Percentiles rank a stretch among this genome's conserved stretches.
phyloP scores from a whole-genome alignment of 2,888 invertebrate genomes.

The Geophilus truncorum region DNA sequence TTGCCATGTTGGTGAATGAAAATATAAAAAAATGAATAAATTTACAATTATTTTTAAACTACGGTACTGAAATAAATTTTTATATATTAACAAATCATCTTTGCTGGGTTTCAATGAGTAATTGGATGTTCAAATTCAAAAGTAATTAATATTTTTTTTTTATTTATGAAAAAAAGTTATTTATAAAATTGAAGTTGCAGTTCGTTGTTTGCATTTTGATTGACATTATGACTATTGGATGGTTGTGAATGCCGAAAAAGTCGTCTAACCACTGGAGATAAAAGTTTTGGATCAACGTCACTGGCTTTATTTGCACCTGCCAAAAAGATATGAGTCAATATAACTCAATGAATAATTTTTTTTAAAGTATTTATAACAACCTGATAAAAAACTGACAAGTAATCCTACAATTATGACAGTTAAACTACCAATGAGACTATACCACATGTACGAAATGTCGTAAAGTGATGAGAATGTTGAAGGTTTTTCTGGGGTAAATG shows the following conservation, averaged over 20 bases:
- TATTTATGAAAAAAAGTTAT: too few relatives aligned
- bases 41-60: too few relatives aligned
- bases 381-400: conserved; percentile 58
- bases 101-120: too few relatives aligned
- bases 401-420: conserved; percentile 65
- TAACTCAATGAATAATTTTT: not conserved
- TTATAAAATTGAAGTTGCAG: too few relatives aligned
- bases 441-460: conserved; percentile 70
- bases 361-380: conserved; percentile 41
- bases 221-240: not conserved
- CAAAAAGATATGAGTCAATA: not conserved
- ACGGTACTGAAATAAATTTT: too few relatives aligned
- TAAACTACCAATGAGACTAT: conserved; percentile 65
- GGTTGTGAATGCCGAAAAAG: not conserved
- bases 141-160: too few relatives aligned
- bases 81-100: too few relatives aligned
- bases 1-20: too few relatives aligned
- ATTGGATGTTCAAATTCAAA: too few relatives aligned
- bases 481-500: not conserved
- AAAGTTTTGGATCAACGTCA: not conserved
- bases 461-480: not conserved
- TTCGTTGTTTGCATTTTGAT: too few relatives aligned
- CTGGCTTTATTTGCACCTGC: not conserved
- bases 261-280: not conserved
- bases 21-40: too few relatives aligned